These are phyloP conservation scores for Leucoma salicis DNA, from an alignment of 2,888 invertebrate genomes.

Conservation along the genomic window DNA sequence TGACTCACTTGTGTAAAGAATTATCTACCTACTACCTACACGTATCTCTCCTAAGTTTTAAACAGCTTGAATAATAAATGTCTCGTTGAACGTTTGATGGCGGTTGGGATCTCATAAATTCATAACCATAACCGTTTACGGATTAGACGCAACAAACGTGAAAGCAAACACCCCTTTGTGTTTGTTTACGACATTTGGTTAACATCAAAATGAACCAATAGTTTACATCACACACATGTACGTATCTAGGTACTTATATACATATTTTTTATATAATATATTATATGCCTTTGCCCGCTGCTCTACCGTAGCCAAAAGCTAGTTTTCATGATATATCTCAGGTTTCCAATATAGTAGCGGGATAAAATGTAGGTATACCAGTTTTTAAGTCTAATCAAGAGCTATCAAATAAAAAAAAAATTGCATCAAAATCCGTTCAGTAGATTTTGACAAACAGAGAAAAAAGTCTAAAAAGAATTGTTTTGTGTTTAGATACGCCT, in stretches of 20 bases:
- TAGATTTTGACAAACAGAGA: too few species aligned
- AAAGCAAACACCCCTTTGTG: conserved; percentile 41
- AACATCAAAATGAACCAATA: conserved; percentile 36
- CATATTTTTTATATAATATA: too few species aligned
- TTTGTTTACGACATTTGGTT: conserved; percentile 52
- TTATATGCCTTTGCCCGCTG: too few species aligned
- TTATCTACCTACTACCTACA: neutral
- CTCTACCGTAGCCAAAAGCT: too few species aligned
- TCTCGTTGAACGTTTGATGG: conserved; percentile 15
- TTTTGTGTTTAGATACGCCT: too few species aligned
- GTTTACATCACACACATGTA: neutral
- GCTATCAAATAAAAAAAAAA: too few species aligned
- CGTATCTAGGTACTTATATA: neutral
- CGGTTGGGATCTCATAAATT: conserved; percentile 28
- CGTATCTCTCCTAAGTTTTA: conserved; percentile 4
- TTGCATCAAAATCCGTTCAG: too few species aligned
- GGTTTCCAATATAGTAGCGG: too few species aligned
- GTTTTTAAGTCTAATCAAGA: too few species aligned
- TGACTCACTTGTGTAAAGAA: conserved; percentile 2
- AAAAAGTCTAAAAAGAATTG: too few species aligned
- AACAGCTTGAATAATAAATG: conserved; percentile 23
- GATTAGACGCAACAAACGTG: conserved; percentile 33
- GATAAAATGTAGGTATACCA: too few species aligned
- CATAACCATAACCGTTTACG: conserved; percentile 37
- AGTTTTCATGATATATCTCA: too few species aligned